These are phyloP conservation scores for Sarcophaga peregrina DNA, from an alignment of 1,140 invertebrate species.

Conservation along the genomic window DNA sequence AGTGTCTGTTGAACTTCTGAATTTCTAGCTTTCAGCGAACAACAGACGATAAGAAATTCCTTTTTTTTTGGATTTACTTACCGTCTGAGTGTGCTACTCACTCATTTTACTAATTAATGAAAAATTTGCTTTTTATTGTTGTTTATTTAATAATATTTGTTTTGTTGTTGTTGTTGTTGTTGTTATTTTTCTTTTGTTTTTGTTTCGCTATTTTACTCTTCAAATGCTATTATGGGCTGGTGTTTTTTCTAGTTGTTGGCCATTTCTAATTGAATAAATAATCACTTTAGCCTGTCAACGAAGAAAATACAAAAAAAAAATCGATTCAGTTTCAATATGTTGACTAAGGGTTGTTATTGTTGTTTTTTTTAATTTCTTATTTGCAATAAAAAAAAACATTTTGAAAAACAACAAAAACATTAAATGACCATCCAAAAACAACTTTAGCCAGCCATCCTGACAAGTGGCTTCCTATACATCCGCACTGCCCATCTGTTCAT, in stretches of 20 bases:
- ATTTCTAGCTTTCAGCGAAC: too few species aligned
- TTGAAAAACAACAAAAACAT: background rate
- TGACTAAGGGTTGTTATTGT: background rate
- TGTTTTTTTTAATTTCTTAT: background rate
- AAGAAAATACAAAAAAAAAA: too few species aligned
- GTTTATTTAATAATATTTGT: background rate
- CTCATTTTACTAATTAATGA: slow-evolving; percentile 14
- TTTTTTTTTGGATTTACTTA: too few species aligned
- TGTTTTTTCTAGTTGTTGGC: background rate
- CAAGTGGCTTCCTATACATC: background rate
- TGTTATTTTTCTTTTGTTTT: background rate
- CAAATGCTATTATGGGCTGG: background rate
- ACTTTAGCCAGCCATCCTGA: background rate
- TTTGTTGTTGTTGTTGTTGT: slow-evolving; percentile 13
- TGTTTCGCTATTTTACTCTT: background rate
- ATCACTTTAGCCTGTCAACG: background rate
- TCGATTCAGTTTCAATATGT: background rate
- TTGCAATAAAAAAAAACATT: background rate
- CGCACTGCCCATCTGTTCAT: too few species aligned
- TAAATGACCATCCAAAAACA: slow-evolving; percentile 2
- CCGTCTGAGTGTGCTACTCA: background rate
- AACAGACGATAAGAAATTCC: too few species aligned
- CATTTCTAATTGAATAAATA: background rate
- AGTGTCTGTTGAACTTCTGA: too few species aligned
- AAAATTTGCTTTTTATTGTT: background rate